phyloP scores from a whole-genome alignment of 2,113 vertebrate genomes.

The Dasyprocta punctata region DNA sequence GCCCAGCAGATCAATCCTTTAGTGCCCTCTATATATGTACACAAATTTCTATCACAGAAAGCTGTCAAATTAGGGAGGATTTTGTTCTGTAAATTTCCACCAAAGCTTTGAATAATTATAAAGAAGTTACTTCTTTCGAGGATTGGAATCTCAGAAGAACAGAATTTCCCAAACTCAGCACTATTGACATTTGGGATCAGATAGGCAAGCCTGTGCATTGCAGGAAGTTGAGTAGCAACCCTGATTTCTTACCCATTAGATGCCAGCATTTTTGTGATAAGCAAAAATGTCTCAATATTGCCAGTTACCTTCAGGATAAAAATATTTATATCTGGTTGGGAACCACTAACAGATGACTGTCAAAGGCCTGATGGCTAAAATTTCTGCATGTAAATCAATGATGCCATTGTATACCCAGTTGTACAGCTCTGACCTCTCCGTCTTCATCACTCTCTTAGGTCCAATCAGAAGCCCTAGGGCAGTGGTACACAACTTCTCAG shows the following conservation, averaged over 20 bases:
- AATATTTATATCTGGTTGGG: not conserved
- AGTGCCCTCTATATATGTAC: not conserved
- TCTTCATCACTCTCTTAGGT: not conserved
- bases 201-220: not conserved
- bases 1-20: not conserved
- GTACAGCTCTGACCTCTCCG: not conserved
- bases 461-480: not conserved
- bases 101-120: not conserved
- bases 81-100: not conserved
- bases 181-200: not conserved
- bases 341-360: not conserved
- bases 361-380: not conserved
- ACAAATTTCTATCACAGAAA: not conserved
- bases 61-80: not conserved
- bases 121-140: not conserved
- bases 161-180: not conserved
- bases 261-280: not conserved
- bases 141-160: not conserved
- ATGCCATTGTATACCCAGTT: accelerated
- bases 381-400: not conserved
- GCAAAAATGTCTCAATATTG: not conserved
- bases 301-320: not conserved
- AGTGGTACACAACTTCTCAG: not conserved
- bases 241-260: not conserved
- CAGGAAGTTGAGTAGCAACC: not conserved